Conservation (phyloP, 1,140 invertebrate genomes). For the Thrips palmi region DNA sequence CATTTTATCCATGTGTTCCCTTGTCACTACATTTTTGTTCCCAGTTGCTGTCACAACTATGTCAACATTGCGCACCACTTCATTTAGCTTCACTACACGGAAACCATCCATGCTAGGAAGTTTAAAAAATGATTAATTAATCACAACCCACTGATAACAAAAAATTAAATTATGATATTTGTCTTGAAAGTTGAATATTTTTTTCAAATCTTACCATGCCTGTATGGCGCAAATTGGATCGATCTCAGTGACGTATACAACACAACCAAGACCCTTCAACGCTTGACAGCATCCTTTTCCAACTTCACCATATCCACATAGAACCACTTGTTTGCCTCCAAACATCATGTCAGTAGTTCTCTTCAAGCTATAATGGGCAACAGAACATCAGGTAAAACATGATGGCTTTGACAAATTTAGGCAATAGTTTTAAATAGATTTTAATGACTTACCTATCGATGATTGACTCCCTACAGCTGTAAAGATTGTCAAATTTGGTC, state of each 20-base stretch:
- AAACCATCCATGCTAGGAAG: constrained; percentile 89
- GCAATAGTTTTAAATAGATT: neutral
- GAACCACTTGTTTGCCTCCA: constrained; percentile 89
- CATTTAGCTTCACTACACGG: constrained; percentile 84
- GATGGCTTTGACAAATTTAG: constrained; percentile 4
- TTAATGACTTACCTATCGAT: constrained; percentile 57
- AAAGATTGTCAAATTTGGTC: constrained; percentile 97
- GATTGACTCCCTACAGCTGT: constrained; percentile 77
- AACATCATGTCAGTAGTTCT: constrained; percentile 96
- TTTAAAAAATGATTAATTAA: constrained; percentile 7
- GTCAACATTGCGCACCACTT: constrained; percentile 84
- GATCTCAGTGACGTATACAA: constrained; percentile 92
- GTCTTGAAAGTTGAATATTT: constrained; percentile 5
- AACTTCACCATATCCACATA: constrained; percentile 96
- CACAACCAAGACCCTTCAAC: constrained; percentile 82
- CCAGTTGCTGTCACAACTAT: constrained; percentile 91
- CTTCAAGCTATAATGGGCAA: constrained; percentile 51
- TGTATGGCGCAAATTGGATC: constrained; percentile 96
- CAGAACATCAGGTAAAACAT: constrained; percentile 11
- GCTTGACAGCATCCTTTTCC: constrained; percentile 95
- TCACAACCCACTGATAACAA: constrained; percentile 2
- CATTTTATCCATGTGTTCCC: constrained; percentile 93
- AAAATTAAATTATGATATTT: constrained; percentile 8
- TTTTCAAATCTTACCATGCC: constrained; percentile 48
- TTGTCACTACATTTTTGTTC: constrained; percentile 89